These are phyloP conservation scores for Steatornis caripensis DNA, from an alignment of 2,113 vertebrate species.

Conservation along the genomic window DNA sequence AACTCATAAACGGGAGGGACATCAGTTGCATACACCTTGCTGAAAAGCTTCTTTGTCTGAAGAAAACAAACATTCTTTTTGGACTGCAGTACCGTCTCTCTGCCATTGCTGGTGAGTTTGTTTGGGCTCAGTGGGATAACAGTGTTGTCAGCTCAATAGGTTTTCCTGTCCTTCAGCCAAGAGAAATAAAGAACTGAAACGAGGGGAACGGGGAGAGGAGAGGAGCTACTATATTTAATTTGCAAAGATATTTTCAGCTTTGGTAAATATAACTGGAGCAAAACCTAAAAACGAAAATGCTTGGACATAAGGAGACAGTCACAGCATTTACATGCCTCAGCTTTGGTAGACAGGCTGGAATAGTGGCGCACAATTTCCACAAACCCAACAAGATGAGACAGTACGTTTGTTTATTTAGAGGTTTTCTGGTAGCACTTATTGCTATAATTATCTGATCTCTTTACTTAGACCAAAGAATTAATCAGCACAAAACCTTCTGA, in stretches of 20 bases:
- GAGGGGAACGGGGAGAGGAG: not conserved
- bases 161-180: slow-evolving; percentile 37
- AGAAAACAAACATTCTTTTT: not conserved
- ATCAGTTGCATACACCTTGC: not conserved
- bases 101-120: not conserved
- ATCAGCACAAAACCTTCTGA: not conserved
- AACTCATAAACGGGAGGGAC: not conserved
- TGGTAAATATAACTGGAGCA: slow-evolving; percentile 61
- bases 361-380: not conserved
- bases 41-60: not conserved
- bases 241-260: slow-evolving; percentile 43
- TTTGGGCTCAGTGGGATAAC: not conserved
- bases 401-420: slow-evolving; percentile 14
- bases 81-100: not conserved
- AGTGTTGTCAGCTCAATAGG: not conserved
- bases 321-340: not conserved
- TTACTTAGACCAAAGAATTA: slow-evolving; percentile 6
- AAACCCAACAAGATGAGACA: slow-evolving; percentile 12
- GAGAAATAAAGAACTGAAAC: not conserved
- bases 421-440: slow-evolving; percentile 17
- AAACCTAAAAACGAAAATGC: slow-evolving; percentile 50
- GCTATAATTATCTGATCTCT: slow-evolving; percentile 27
- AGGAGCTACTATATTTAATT: slow-evolving; percentile 1
- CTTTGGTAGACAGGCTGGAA: not conserved
- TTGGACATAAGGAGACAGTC: not conserved